Base-by-base conservation (phyloP, 2,888 invertebrate species). In the Stegophylla sp. region DNA sequence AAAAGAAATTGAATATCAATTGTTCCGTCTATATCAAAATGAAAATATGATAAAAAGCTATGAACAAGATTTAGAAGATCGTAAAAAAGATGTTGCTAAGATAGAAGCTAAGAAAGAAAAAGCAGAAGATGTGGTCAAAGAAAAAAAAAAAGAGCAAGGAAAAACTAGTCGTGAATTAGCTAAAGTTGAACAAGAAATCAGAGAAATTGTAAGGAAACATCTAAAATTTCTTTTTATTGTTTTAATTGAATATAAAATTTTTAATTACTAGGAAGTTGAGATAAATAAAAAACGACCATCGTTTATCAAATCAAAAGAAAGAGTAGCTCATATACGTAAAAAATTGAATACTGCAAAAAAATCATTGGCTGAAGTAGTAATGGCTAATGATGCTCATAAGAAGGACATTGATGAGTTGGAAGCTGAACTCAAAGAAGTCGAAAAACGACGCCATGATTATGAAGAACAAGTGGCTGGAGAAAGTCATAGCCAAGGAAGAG, bases 241-340 rank as follows among this genome's bases (percentile, higher is more conserved):
- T n/a, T n/a, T n/a, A n/a, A n/a, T n/a, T n/a, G n/a, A n/a, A n/a
- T n/a, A n/a, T 13, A 10, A 64, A 48, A 53, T 74, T 56, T 69
- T 82, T 64, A 45, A 82, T 76, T 83, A n/a, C 12, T 83, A 93
- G 93, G 97, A 98, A 89, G 93, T 94, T 0, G 96, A 97, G 86
- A 91, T 98, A 84, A 94, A 96, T 83, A 97, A 96, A 86, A 97
- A 97, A 86, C 91, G 95, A 77, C 98, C 98, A 0, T 92, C 95
- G 1, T 98, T 96, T 86, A 98, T 98, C 76, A 98, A 98, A 87
- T 95, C 97, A 0, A 98, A 98, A 86, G 98, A 96, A 86, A 92
- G 96, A 81, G 97, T 97, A 0, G 91, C 95, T 0, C 97, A 98
- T 88, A 95, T 97, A 87, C 94, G 95, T 86, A 98, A 98, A 87